phyloP scores from a whole-genome alignment of 1,140 invertebrate genomes.

The Meteorus sp. region DNA sequence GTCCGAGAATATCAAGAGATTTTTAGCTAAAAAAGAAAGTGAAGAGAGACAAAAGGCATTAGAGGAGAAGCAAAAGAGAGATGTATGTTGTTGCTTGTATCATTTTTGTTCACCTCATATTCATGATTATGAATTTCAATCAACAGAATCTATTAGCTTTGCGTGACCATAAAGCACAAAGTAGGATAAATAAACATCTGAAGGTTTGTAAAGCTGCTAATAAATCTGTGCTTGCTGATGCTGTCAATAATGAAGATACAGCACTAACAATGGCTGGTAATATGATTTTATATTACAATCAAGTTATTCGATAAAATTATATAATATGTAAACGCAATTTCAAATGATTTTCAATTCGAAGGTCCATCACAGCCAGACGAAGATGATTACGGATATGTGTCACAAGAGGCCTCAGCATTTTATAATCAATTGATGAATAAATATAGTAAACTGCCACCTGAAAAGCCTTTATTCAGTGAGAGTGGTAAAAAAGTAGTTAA shows the following conservation, averaged over 20 bases:
- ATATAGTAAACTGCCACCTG: slow-evolving; percentile 71
- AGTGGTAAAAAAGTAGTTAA: slow-evolving; percentile 53
- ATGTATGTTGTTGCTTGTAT: slow-evolving; percentile 44
- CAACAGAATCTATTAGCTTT: slow-evolving; percentile 69
- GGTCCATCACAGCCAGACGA: slow-evolving; percentile 80
- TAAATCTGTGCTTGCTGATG: slow-evolving; percentile 82
- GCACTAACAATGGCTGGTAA: slow-evolving; percentile 69
- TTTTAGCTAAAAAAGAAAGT: slow-evolving; percentile 77
- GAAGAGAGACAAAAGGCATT: slow-evolving; percentile 71
- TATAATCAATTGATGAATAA: slow-evolving; percentile 85
- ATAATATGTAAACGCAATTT: too few species aligned
- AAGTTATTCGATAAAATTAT: too few species aligned
- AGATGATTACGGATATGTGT: slow-evolving; percentile 89
- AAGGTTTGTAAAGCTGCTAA: slow-evolving; percentile 85
- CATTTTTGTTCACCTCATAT: slow-evolving; percentile 3
- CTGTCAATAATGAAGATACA: slow-evolving; percentile 75
- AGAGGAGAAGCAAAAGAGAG: slow-evolving; percentile 68
- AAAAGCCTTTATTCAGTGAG: slow-evolving; percentile 56
- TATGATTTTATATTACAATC: too few species aligned
- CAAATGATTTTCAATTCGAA: slow-evolving; percentile 36
- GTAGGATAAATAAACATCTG: slow-evolving; percentile 70
- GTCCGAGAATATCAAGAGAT: slow-evolving; percentile 79
- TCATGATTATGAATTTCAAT: slow-evolving; percentile 28
- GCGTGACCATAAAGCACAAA: slow-evolving; percentile 72
- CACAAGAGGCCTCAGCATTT: slow-evolving; percentile 75